phyloP scores from a whole-genome alignment of 1,140 invertebrate species.

The Orussus abietinus region DNA sequence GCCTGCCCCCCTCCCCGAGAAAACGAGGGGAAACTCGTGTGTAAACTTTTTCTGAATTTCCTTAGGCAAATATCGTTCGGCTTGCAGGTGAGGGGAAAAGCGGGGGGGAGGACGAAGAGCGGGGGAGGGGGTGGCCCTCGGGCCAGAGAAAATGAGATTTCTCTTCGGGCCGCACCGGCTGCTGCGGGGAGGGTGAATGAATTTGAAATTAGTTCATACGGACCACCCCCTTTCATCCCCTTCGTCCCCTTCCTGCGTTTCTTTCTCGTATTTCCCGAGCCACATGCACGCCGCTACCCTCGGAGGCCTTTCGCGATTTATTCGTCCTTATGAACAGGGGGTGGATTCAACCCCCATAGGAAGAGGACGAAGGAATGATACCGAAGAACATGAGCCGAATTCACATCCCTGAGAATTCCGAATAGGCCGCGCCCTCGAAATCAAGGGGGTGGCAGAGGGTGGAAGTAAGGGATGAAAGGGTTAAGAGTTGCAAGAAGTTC shows the following conservation, averaged over 20 bases:
- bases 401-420: background rate
- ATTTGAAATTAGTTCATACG: conserved; percentile 49
- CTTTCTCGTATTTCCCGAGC: conserved; percentile 36
- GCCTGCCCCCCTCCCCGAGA: too few relatives aligned
- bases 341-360: background rate
- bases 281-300: conserved; percentile 16
- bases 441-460: conserved; percentile 8
- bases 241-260: too few relatives aligned
- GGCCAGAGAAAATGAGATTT: conserved; percentile 53
- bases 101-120: conserved; percentile 24
- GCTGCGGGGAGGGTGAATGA: conserved; percentile 37
- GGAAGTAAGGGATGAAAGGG: conserved; percentile 11
- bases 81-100: conserved; percentile 25
- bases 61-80: conserved; percentile 51
- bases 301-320: conserved; percentile 5
- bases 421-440: too few relatives aligned
- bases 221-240: too few relatives aligned
- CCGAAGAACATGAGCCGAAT: background rate
- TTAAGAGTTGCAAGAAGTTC: too few relatives aligned
- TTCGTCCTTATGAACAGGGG: too few relatives aligned
- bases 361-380: too few relatives aligned
- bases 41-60: conserved; percentile 52
- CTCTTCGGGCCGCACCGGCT: conserved; percentile 31
- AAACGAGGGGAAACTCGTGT: conserved; percentile 32
- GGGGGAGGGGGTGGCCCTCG: conserved; percentile 25